Conservation (phyloP, 2,888 invertebrate genomes). For the Drosophila sordidapex region DNA sequence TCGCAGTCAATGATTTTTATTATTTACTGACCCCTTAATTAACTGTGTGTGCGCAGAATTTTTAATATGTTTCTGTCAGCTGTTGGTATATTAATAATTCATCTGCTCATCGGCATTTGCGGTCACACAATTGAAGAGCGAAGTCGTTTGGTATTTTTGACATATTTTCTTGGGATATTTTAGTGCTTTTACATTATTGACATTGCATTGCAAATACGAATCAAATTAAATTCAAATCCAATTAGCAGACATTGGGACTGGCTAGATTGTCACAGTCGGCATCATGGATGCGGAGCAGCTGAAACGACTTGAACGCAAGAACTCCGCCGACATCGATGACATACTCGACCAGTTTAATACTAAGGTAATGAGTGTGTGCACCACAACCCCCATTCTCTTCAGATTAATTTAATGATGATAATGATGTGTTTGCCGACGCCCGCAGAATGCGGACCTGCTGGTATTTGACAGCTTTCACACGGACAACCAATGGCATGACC, state of each 20-base stretch:
- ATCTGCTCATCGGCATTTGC: background rate
- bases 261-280: constrained; percentile 26
- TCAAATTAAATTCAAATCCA: constrained; percentile 55
- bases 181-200: constrained; percentile 32
- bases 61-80: background rate
- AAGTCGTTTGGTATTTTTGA: constrained; percentile 27
- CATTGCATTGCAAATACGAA: constrained; percentile 46
- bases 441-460: constrained; percentile 82
- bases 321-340: constrained; percentile 71
- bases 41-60: background rate
- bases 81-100: background rate
- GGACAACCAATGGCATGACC: constrained; percentile 82
- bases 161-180: constrained; percentile 16
- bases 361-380: constrained; percentile 67
- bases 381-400: constrained; percentile 1
- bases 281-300: constrained; percentile 82
- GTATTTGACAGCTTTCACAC: constrained; percentile 82
- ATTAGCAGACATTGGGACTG: constrained; percentile 40
- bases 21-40: background rate
- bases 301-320: constrained; percentile 75
- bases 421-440: constrained; percentile 5
- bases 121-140: background rate
- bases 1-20: background rate
- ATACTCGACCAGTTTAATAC: constrained; percentile 80
- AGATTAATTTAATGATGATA: constrained; percentile 9